phyloP scores from a whole-genome alignment of 2,113 vertebrate species.

The Datnioides undecimradiatus region DNA sequence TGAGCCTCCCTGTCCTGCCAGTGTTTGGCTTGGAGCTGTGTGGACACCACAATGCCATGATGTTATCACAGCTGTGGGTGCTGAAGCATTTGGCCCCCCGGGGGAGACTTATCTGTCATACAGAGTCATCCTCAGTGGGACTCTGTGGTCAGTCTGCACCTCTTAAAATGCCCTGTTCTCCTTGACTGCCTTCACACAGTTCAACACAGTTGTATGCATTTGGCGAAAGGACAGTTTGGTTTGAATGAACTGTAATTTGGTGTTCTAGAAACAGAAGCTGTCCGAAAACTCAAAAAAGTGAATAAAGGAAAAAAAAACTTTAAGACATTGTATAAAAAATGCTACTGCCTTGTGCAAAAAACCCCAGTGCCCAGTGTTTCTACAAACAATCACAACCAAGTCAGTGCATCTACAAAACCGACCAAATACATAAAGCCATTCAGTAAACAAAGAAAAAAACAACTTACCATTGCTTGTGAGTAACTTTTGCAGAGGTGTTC shows the following conservation, averaged over 20 bases:
- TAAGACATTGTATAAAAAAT: neutral
- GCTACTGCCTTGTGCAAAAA: neutral
- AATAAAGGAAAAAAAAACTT: neutral
- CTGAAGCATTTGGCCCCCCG: conserved; percentile 78
- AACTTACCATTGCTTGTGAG: conserved; percentile 72
- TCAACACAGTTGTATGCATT: conserved; percentile 38
- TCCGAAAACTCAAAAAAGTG: neutral
- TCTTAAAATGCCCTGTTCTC: conserved; percentile 61
- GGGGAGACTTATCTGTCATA: conserved; percentile 57
- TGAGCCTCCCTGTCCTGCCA: conserved; percentile 16
- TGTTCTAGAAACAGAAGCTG: neutral
- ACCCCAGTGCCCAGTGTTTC: neutral
- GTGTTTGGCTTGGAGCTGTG: conserved; percentile 31
- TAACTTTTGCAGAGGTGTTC: conserved; percentile 26
- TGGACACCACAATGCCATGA: conserved; percentile 60
- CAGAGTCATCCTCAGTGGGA: conserved; percentile 60
- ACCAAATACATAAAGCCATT: neutral
- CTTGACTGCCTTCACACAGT: conserved; percentile 63
- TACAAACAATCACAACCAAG: neutral
- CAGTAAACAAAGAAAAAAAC: neutral
- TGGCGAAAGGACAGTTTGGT: conserved; percentile 7
- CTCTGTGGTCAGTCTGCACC: conserved; percentile 50
- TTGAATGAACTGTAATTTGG: conserved; percentile 14
- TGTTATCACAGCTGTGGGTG: conserved; percentile 85
- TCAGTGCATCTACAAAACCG: neutral